Percentiles rank a stretch among this genome's conserved stretches.
Conservation (phyloP, 2,888 invertebrate genomes). For the Linnaemya vulpina region DNA sequence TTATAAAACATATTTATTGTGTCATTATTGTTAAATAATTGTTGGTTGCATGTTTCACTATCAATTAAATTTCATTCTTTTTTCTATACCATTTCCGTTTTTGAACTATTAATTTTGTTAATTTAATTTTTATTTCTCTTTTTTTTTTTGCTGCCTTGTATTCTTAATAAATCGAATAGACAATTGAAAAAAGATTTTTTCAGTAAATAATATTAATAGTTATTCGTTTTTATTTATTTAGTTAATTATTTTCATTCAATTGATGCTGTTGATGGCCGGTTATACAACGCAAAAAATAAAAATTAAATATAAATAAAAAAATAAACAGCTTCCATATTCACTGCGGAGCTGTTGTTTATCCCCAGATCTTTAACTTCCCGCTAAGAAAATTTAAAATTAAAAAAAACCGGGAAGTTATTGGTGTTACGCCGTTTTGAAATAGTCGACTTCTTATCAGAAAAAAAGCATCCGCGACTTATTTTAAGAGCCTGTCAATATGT, state of each 20-base stretch:
- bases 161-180: constrained; percentile 7
- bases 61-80: constrained; percentile 30
- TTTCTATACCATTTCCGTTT: constrained; percentile 18
- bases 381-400: no score
- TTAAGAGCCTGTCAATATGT: no score
- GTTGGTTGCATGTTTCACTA: constrained; percentile 54
- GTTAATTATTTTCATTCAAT: neutral
- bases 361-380: no score
- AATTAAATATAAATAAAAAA: neutral
- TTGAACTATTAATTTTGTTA: neutral
- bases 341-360: no score
- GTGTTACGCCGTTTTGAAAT: no score
- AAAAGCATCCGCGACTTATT: no score
- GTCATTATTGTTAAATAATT: constrained; percentile 37
- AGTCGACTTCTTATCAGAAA: no score
- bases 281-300: neutral
- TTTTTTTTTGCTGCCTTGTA: constrained; percentile 5
- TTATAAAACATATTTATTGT: constrained; percentile 15
- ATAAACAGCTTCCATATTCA: no score
- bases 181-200: neutral
- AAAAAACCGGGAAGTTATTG: no score
- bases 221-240: constrained; percentile 3
- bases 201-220: constrained; percentile 2
- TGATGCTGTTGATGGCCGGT: neutral
- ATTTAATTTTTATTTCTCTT: constrained; percentile 20